Evolutionary conservation across 1,140 invertebrate species (phyloP), one percentile per base, ranked within the genome.

Genomic region (Tetranychus cinnabarinus): DNA sequence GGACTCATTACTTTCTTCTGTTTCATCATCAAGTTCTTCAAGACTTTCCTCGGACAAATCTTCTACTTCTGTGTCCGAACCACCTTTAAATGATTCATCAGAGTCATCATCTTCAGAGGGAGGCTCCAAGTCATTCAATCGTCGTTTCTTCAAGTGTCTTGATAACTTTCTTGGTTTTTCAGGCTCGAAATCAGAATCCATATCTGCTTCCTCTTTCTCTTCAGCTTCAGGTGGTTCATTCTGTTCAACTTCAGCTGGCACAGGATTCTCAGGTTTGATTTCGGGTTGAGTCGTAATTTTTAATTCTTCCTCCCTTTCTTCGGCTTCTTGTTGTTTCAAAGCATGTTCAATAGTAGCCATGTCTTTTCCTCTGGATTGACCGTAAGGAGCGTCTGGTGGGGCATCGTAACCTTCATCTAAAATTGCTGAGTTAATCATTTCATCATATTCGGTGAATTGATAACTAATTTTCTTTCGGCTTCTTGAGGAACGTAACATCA

Each of bases 371-470:
- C 31, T 33, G 1, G 37, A 33, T 35, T 59, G 31, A 50, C 37
- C 47, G n/a, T 35, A 50, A 23, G 50, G 50, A 8, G 23, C 5
- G 8, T 6, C 5, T 52, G 1, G n/a, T 39, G 36, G 36, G 39
- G 33, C 64, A 42, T 68, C 65, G 37, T 67, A 62, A 3, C 68
- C 60, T 56, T 69, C 72, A 58, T 81, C 81, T 72, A 86, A 81
- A 60, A 93, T 85, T 13, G 90, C 90, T 56, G 84, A 87, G 69
- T 88, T 86, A 55, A 95, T 95, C 66, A 95, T 79, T 23, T 91
- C 84, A 71, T 95, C 90, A 72, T 87, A 96, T 70, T 93, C 88
- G 69, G 88, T 87, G 65, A 90, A 85, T 58, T 80, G 78, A 67
- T 91, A 88, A 66, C 82, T 90, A 54, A 87, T 70, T 13, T 50